A percentile compares a stretch with the other conserved stretches of the same genome.
Evolutionary conservation across 2,888 invertebrate species (phyloP).

Genomic region (Clunio marinus): DNA sequence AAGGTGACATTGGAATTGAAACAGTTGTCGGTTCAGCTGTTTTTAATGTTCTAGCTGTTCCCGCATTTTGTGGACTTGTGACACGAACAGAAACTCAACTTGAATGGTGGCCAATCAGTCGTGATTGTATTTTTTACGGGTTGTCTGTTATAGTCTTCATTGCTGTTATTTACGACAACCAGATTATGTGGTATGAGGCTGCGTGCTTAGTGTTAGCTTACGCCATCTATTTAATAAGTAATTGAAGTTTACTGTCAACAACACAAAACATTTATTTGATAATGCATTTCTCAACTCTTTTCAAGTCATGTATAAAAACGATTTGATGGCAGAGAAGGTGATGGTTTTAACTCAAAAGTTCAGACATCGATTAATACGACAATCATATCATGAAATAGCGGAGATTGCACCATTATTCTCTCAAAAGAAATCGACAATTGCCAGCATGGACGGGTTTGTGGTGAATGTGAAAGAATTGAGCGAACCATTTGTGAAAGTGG

Average conservation of each 20-base stretch:
- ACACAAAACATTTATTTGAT: background rate
- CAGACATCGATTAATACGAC: conserved; percentile 52
- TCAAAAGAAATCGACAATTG: conserved; percentile 41
- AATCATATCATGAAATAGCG: conserved; percentile 46
- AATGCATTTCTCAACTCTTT: conserved; percentile 41
- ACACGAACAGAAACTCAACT: conserved; percentile 61
- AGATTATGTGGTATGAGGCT: conserved; percentile 73
- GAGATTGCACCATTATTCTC: conserved; percentile 52
- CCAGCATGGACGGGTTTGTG: conserved; percentile 2
- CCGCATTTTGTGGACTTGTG: conserved; percentile 67
- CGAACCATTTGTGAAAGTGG: background rate
- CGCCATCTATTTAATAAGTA: conserved; percentile 65
- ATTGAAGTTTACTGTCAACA: conserved; percentile 48
- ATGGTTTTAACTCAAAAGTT: conserved; percentile 55
- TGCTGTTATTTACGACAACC: conserved; percentile 64
- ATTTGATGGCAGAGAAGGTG: conserved; percentile 55
- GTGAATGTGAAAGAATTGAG: conserved; percentile 42
- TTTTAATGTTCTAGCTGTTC: conserved; percentile 72
- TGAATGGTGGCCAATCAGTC: conserved; percentile 73
- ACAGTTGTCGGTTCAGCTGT: conserved; percentile 75
- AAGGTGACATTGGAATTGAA: conserved; percentile 71
- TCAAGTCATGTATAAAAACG: conserved; percentile 67
- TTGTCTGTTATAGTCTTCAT: conserved; percentile 67
- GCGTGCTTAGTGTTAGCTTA: conserved; percentile 66
- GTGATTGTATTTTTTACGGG: conserved; percentile 70